Evolutionary conservation across 1,140 invertebrate genomes (phyloP).

Genomic region (Sipha flava): DNA sequence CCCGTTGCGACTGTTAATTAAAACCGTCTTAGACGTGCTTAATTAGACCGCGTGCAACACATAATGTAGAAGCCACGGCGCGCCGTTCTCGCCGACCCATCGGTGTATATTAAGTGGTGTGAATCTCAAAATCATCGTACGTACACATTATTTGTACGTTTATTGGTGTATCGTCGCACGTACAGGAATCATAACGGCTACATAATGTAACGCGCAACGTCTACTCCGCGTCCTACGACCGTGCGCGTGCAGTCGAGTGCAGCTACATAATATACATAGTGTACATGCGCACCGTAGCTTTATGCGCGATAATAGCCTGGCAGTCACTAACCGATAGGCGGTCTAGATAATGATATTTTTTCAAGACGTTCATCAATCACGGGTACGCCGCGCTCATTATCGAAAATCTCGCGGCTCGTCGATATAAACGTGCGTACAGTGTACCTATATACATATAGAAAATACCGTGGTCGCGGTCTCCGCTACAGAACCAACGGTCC

Average conservation of each 20-base stretch:
- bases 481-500: neutral
- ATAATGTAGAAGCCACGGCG: neutral
- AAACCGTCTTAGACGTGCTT: neutral
- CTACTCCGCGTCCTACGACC: no score
- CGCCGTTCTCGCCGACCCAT: neutral
- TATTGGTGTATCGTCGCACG: no score
- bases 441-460: neutral
- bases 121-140: neutral
- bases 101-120: neutral
- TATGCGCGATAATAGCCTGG: neutral
- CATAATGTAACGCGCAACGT: no score
- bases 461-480: neutral
- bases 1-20: slow-evolving; percentile 17
- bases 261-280: no score
- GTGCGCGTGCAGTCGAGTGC: no score
- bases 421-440: neutral
- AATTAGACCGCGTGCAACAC: neutral
- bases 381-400: neutral
- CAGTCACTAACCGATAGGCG: slow-evolving; percentile 10
- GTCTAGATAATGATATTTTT: neutral
- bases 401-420: slow-evolving; percentile 14
- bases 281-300: no score
- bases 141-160: no score
- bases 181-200: no score
- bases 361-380: slow-evolving; percentile 1